A percentile compares a stretch with the other conserved stretches of the same genome.
These are phyloP conservation scores for Megalops atlanticus DNA, from an alignment of 2,113 vertebrate genomes.

Conservation along the genomic window DNA sequence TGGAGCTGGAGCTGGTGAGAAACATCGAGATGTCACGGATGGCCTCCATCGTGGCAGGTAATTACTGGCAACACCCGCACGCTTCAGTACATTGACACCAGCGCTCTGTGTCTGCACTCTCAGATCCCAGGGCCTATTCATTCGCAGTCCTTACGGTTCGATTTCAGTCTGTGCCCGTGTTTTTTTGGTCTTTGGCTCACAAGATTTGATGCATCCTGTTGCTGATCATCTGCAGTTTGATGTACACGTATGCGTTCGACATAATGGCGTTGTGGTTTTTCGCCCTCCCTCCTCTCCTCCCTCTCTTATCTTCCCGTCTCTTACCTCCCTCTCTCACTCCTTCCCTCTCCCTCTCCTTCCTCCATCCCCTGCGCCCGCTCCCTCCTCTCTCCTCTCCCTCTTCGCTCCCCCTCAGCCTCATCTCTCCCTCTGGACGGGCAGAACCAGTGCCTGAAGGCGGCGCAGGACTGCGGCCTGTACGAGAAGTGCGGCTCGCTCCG, in stretches of 20 bases:
- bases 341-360: neutral
- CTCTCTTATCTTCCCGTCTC: too few relatives aligned
- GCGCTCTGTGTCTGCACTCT: neutral
- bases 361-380: neutral
- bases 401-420: conserved; percentile 49
- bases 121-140: neutral
- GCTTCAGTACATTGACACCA: neutral
- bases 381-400: neutral
- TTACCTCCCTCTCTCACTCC: too few relatives aligned
- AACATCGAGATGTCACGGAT: conserved; percentile 72
- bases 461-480: conserved; percentile 82
- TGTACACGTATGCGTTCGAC: too few relatives aligned
- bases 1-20: conserved; percentile 69
- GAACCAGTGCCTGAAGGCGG: conserved; percentile 88
- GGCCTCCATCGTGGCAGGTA: conserved; percentile 73
- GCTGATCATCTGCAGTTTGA: too few relatives aligned
- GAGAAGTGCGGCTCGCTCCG: conserved; percentile 85
- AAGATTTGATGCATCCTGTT: too few relatives aligned
- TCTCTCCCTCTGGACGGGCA: conserved; percentile 64
- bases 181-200: too few relatives aligned
- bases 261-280: too few relatives aligned
- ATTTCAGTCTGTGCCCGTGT: too few relatives aligned
- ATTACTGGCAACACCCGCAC: neutral
- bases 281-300: neutral
- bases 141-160: too few relatives aligned